Conservation (phyloP, 37 sponge, comb jelly and placozoan genomes). For the Hormiphora californensis region DNA sequence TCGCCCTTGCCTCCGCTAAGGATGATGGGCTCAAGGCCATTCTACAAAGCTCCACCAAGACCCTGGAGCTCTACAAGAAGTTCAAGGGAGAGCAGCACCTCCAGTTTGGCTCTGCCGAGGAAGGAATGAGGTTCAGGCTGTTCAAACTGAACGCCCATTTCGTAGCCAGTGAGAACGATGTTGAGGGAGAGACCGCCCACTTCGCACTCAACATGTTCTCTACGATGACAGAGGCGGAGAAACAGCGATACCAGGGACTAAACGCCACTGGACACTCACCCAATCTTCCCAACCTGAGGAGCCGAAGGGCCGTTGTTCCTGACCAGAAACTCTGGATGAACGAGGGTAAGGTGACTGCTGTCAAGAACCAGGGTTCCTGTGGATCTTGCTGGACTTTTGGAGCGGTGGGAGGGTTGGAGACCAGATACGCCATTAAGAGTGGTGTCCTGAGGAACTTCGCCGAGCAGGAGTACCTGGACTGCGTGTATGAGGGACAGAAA, state of each 20-base stretch:
- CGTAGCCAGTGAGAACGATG: not conserved
- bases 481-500: not conserved
- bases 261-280: not conserved
- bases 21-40: too few relatives aligned
- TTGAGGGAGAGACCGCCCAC: not conserved
- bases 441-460: not conserved
- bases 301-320: not conserved
- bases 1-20: too few relatives aligned
- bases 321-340: not conserved
- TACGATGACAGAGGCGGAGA: not conserved
- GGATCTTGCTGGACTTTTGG: not conserved
- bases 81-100: too few relatives aligned
- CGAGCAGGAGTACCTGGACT: not conserved
- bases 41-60: too few relatives aligned
- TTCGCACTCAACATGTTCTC: not conserved
- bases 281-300: not conserved
- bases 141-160: not conserved
- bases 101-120: too few relatives aligned
- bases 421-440: not conserved
- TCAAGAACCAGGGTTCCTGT: not conserved
- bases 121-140: not conserved
- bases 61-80: too few relatives aligned
- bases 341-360: not conserved
- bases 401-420: slow-evolving; percentile 4
- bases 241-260: not conserved